Conservation (phyloP, 2,113 vertebrate genomes). For the Tinamus guttatus region DNA sequence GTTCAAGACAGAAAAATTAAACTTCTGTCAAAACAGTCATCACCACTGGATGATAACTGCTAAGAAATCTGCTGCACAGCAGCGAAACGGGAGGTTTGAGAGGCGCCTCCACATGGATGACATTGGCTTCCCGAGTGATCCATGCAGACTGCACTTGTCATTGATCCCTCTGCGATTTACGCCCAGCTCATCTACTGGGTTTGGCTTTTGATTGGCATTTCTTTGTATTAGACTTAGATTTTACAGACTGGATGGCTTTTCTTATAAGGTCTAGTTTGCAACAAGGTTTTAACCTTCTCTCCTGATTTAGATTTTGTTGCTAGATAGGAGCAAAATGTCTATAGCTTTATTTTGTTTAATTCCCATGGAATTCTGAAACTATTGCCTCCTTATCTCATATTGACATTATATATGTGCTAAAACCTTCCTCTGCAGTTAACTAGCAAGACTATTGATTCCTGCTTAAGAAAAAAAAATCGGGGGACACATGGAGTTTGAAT, state of each 20-base stretch:
- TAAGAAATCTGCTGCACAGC: not conserved
- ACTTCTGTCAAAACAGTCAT: not conserved
- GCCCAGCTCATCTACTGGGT: not conserved
- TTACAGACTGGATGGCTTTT: not conserved
- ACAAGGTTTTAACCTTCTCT: not conserved
- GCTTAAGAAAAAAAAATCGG: not conserved
- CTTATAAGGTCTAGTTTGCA: not conserved
- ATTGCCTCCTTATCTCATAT: not conserved
- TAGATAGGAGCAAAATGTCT: not conserved
- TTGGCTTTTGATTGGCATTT: conserved; percentile 26
- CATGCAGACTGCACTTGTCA: not conserved
- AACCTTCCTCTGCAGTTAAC: not conserved
- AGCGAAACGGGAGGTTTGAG: not conserved
- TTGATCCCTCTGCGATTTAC: not conserved
- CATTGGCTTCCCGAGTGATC: not conserved
- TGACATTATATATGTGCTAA: not conserved
- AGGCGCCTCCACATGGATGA: not conserved
- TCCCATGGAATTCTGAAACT: not conserved
- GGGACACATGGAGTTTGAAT: not conserved
- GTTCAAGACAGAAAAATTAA: conserved; percentile 16
- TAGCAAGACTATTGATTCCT: not conserved
- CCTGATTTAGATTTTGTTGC: conserved; percentile 18
- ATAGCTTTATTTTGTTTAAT: not conserved
- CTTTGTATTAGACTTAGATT: not conserved
- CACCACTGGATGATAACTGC: not conserved